These are phyloP conservation scores for Aurelia sp. DNA, from an alignment of 30 jellyfish, hydroid and myxozoan species.

Conservation along the genomic window DNA sequence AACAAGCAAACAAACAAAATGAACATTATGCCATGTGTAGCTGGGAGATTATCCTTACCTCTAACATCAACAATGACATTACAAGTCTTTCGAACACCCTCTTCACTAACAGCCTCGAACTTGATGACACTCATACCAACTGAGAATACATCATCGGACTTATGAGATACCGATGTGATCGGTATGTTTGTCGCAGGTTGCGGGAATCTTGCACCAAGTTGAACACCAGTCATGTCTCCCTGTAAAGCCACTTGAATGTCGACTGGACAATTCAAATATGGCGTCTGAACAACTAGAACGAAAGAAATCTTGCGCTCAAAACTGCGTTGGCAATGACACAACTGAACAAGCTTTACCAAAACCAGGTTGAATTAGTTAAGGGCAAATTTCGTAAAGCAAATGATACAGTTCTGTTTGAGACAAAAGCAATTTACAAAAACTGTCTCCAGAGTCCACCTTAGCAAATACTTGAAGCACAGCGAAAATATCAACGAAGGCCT, in stretches of 20 bases:
- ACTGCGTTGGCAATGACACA: no score
- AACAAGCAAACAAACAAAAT: background rate
- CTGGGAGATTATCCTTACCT: constrained; percentile 57
- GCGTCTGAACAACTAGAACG: constrained; percentile 75
- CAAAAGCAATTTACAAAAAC: no score
- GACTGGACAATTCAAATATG: constrained; percentile 93
- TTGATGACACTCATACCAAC: constrained; percentile 77
- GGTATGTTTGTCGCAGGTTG: constrained; percentile 88
- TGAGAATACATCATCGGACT: constrained; percentile 58
- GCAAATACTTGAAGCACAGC: no score
- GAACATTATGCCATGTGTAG: background rate
- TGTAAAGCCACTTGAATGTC: constrained; percentile 69
- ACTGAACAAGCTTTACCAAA: no score
- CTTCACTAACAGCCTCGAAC: constrained; percentile 77
- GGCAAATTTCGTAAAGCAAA: no score
- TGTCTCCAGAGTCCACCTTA: no score
- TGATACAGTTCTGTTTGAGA: no score
- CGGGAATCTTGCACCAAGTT: constrained; percentile 71
- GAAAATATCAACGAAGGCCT: no score
- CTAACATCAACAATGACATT: constrained; percentile 68
- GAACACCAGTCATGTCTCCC: constrained; percentile 22
- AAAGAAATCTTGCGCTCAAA: background rate
- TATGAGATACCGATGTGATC: constrained; percentile 46
- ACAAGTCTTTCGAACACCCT: constrained; percentile 80
- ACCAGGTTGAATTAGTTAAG: no score